These are phyloP conservation scores for Apis laboriosa DNA, from an alignment of 1,140 invertebrate species.

Conservation along the genomic window DNA sequence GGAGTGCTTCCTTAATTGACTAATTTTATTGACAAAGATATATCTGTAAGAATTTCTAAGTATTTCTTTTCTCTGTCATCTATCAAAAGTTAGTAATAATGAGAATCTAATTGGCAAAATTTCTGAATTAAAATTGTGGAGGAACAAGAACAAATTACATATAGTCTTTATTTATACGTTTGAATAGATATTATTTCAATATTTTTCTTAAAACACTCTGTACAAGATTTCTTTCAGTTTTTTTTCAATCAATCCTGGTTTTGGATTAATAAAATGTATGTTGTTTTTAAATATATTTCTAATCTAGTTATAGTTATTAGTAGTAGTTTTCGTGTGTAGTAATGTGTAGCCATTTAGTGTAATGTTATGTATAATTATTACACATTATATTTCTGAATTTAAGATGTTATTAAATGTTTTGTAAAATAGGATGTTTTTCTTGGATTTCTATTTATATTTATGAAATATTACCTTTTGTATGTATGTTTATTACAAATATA, in stretches of 20 bases:
- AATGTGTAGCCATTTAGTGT: not conserved
- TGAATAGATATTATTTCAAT: not conserved
- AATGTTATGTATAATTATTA: not conserved
- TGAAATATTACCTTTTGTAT: too few relatives aligned
- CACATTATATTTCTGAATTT: not conserved
- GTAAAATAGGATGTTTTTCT: not conserved
- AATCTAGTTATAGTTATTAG: not conserved
- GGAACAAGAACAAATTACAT: too few relatives aligned
- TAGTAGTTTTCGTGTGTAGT: not conserved
- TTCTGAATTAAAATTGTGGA: too few relatives aligned
- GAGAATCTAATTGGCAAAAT: too few relatives aligned
- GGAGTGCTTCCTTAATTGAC: too few relatives aligned
- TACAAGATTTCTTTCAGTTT: not conserved
- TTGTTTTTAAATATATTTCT: not conserved
- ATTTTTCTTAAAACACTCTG: not conserved
- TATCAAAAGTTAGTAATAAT: too few relatives aligned
- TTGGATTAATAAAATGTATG: not conserved
- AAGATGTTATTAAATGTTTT: not conserved
- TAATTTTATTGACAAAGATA: too few relatives aligned
- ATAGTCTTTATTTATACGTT: accelerated
- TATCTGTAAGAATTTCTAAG: too few relatives aligned
- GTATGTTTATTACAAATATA: not conserved
- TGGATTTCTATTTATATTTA: not conserved
- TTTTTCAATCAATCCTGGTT: not conserved
- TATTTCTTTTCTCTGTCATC: too few relatives aligned